Conservation (phyloP, 2,113 vertebrate genomes). For the Pterophyllum scalare region DNA sequence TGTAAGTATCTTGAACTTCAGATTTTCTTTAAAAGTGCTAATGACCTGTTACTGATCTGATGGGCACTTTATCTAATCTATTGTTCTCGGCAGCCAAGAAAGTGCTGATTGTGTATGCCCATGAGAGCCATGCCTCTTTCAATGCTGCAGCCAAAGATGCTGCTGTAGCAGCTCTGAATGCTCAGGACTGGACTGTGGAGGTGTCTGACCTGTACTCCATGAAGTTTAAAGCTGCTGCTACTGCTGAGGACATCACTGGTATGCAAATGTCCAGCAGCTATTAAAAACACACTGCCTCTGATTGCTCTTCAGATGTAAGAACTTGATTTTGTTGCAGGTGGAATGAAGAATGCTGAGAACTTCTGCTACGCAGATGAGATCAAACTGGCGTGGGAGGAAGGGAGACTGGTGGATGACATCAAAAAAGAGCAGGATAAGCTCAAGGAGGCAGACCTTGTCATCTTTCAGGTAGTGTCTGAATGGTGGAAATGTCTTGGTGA, state of each 20-base stretch:
- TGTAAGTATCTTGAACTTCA: slow-evolving; percentile 16
- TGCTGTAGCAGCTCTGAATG: slow-evolving; percentile 69
- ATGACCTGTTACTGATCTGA: not conserved
- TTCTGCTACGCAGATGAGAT: slow-evolving; percentile 79
- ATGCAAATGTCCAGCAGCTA: rapidly evolving
- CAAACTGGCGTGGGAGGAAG: slow-evolving; percentile 77
- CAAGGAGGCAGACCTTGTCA: slow-evolving; percentile 80
- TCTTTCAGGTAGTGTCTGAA: slow-evolving; percentile 82
- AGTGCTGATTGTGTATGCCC: slow-evolving; percentile 83
- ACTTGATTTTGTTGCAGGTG: slow-evolving; percentile 56
- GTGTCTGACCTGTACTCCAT: slow-evolving; percentile 85
- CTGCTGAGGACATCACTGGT: slow-evolving; percentile 83
- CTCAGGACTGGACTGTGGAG: slow-evolving; percentile 74
- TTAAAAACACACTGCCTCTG: not conserved
- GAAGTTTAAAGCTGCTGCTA: slow-evolving; percentile 82
- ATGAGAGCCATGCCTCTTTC: slow-evolving; percentile 82
- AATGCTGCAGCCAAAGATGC: slow-evolving; percentile 83
- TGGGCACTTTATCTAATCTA: not conserved
- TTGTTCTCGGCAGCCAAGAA: slow-evolving; percentile 46
- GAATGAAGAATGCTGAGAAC: slow-evolving; percentile 66
- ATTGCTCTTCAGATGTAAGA: not conserved
- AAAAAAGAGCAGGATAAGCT: slow-evolving; percentile 83
- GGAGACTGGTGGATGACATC: slow-evolving; percentile 79
- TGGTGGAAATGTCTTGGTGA: rapidly evolving
- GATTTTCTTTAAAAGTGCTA: rapidly evolving